A percentile compares a stretch with the other conserved stretches of the same genome.
phyloP scores from a whole-genome alignment of 2,888 invertebrate genomes.

The Platycnemis pennipes region DNA sequence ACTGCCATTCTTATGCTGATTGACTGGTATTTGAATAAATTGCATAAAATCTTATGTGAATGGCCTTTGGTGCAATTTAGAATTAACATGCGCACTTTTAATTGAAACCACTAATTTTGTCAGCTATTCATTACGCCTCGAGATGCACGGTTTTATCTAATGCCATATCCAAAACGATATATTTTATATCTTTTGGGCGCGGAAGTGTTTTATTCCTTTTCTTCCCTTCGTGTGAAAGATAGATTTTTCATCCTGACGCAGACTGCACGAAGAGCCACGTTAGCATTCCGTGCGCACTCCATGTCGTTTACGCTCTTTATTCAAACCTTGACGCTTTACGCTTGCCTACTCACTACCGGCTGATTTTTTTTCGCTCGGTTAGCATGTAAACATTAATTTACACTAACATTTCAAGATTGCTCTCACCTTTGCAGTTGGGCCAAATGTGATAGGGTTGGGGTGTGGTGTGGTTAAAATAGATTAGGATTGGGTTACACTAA shows the following conservation, averaged over 20 bases:
- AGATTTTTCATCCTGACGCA: neutral
- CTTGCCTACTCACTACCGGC: neutral
- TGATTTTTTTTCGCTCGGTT: too few species aligned
- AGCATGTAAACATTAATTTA: neutral
- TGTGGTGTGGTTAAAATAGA: too few species aligned
- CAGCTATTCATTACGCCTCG: too few species aligned
- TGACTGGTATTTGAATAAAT: too few species aligned
- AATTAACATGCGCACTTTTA: too few species aligned
- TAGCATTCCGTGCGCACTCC: neutral
- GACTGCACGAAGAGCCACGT: neutral
- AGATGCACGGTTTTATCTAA: neutral
- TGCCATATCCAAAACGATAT: neutral
- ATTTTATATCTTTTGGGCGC: neutral
- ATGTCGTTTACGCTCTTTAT: neutral
- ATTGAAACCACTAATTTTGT: too few species aligned
- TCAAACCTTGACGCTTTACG: neutral
- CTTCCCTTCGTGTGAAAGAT: neutral
- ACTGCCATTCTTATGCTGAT: too few species aligned
- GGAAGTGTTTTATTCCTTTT: neutral
- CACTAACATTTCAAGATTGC: neutral
- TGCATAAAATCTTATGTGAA: too few species aligned
- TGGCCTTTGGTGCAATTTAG: too few species aligned
- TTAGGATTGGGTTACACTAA: too few species aligned
- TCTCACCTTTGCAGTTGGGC: neutral
- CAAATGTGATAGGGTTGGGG: neutral